Conservation (phyloP, 2,113 vertebrate genomes). For the Dendrocopos noguchii region DNA sequence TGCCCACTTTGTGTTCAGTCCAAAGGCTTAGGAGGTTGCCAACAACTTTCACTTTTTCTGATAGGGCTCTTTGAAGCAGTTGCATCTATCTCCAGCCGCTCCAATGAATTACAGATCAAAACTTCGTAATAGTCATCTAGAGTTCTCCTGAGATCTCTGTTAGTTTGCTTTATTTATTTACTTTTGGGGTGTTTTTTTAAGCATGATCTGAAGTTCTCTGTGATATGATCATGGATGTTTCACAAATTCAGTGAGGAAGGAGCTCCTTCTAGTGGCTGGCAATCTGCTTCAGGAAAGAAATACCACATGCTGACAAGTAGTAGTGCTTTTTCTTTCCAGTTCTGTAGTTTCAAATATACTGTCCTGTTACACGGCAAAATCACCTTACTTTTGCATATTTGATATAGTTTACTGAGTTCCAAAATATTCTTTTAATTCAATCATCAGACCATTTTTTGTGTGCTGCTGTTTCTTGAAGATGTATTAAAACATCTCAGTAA, state of each 20-base stretch:
- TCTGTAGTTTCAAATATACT: not conserved
- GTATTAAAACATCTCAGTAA: fast-evolving
- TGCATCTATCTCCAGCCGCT: not conserved
- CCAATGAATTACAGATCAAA: not conserved
- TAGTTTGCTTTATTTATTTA: not conserved
- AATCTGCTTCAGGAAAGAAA: not conserved
- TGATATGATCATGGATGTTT: not conserved
- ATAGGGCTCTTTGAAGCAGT: not conserved
- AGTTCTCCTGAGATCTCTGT: not conserved
- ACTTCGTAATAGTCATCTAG: not conserved
- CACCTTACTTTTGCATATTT: not conserved
- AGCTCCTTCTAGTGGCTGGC: conserved; percentile 74
- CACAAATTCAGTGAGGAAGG: conserved; percentile 11
- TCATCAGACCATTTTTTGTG: not conserved
- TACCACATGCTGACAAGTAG: not conserved
- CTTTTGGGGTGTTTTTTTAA: not conserved
- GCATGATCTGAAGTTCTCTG: not conserved
- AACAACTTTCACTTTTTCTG: not conserved
- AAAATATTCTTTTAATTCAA: not conserved
- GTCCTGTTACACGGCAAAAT: not conserved
- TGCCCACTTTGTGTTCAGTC: not conserved
- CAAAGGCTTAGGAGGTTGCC: not conserved
- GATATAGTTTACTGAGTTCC: not conserved
- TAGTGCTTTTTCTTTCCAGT: not conserved
- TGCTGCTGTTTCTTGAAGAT: not conserved